phyloP scores from a whole-genome alignment of 2,113 vertebrate species.

The Campylorhamphus procurvoides region DNA sequence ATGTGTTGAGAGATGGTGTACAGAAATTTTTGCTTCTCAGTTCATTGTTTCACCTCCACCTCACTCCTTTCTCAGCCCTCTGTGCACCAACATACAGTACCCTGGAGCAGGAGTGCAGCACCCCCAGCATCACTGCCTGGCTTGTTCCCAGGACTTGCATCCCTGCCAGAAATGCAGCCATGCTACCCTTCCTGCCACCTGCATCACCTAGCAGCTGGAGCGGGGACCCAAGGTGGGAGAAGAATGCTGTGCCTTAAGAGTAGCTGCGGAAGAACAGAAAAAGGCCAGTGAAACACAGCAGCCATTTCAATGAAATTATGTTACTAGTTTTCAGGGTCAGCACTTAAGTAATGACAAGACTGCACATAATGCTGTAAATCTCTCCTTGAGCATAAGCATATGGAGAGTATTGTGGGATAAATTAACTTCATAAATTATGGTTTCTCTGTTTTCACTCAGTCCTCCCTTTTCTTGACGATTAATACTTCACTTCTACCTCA shows the following conservation, averaged over 20 bases:
- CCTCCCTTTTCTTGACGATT: background rate
- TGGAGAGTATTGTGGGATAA: slow-evolving; percentile 6
- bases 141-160: fast-evolving
- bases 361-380: background rate
- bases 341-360: background rate
- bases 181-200: background rate
- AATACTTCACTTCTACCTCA: background rate
- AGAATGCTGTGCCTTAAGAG: background rate
- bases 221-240: background rate
- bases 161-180: background rate
- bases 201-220: background rate
- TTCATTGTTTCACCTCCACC: background rate
- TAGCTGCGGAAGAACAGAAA: background rate
- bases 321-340: background rate
- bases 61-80: fast-evolving
- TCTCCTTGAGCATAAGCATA: slow-evolving; percentile 3
- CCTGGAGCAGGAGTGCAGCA: background rate
- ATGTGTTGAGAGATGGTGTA: background rate
- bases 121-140: fast-evolving
- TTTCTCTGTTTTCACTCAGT: slow-evolving; percentile 37
- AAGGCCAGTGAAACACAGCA: background rate
- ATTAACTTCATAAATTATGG: slow-evolving; percentile 31
- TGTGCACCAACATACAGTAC: background rate
- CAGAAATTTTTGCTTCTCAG: background rate
- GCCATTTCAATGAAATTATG: background rate